Conservation (phyloP, 2,888 invertebrate genomes). For the Physocephala rufipes region DNA sequence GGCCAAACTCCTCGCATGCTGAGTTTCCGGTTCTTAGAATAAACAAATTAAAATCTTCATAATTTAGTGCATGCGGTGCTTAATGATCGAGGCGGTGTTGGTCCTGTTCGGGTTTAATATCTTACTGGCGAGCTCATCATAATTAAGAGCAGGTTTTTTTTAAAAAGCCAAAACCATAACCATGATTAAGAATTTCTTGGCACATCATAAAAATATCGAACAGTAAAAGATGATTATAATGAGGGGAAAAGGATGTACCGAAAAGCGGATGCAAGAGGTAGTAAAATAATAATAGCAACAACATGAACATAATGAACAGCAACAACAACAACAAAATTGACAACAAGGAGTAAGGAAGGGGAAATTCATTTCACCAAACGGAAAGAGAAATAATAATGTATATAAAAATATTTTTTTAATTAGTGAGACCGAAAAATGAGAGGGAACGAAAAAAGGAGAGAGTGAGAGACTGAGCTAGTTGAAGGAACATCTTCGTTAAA, state of each 20-base stretch:
- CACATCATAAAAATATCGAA: neutral
- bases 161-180: neutral
- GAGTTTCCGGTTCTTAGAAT: slow-evolving; percentile 13
- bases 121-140: neutral
- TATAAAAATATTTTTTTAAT: no score
- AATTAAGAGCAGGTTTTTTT: slow-evolving; percentile 3
- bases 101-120: neutral
- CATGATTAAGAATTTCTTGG: slow-evolving; percentile 5
- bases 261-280: neutral
- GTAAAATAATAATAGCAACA: no score
- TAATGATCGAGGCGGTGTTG: neutral
- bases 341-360: neutral
- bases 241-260: neutral
- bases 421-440: no score
- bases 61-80: neutral
- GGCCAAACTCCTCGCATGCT: neutral
- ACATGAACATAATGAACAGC: no score
- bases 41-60: slow-evolving; percentile 7
- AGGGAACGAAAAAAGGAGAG: no score
- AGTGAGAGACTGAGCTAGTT: no score
- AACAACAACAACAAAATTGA: neutral
- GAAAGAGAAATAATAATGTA: no score
- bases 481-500: no score
- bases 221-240: neutral
- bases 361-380: no score